Evolutionary conservation across 2,888 invertebrate genomes (phyloP), one percentile per base, ranked within the genome.

Genomic region (Lacanobia oleracea): DNA sequence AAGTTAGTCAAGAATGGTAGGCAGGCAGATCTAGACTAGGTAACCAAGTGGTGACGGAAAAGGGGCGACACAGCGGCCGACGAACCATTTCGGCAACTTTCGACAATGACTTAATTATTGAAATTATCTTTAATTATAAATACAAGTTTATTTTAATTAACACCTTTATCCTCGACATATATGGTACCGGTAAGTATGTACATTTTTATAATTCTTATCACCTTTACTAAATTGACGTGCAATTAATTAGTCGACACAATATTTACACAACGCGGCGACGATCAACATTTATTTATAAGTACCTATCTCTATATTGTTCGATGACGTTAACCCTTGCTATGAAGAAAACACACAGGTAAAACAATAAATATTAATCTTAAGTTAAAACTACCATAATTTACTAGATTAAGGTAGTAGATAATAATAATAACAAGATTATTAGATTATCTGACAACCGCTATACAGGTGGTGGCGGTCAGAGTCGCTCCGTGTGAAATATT

Each of bases 301-400:
- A 27, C 27, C 27, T 27, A 27, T 50, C 62, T 21, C 43, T 8
- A 18, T 21, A 21, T 27, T 14, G 27, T 71, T 14, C n/a, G 9
- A 48, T 51, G 71, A 77, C 78, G 40, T 50, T 62, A 51, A 40
- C 8, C 27, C n/a, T 45, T 57, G 72, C 37, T 77, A 75, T 57
- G 14, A 48, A 5, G 10, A 53, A 53, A 50, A 40, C 45, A 51
- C 23, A 45, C 12, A 12, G 12, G 40, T 40, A 45, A 16, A 16
- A 16, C 56, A 62, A 75, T 78, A 48, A 57, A 75, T 51, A 43
- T 43, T 67, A 37, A 57, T 23, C 54, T 43, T 9, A 67, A 33
- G 16, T 43, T 65, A 0, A 66, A 57, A 43, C 33, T 56, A 2
- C 16, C 40, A 18, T 51, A 10, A n/a, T 27, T 33, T 43, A 45